Conservation (phyloP, 2,113 vertebrate species). For the Peromyscus polionotus region DNA sequence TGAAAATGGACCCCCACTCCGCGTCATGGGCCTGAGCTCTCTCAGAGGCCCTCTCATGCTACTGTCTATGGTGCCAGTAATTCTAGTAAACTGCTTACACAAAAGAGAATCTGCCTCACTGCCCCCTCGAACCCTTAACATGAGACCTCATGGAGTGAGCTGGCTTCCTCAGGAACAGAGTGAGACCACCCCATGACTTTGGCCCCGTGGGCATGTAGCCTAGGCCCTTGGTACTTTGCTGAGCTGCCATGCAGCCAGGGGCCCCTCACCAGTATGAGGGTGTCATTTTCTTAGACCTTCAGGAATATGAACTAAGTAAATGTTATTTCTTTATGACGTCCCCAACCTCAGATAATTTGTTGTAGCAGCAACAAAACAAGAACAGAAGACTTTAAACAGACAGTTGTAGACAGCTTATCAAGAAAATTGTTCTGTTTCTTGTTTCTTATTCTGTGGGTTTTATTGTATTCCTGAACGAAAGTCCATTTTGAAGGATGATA, state of each 20-base stretch:
- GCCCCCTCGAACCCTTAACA: not conserved
- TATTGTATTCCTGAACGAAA: not conserved
- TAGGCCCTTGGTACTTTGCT: not conserved
- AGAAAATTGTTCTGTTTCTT: not conserved
- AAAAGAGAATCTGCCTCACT: not conserved
- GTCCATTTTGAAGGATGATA: slow-evolving; percentile 38
- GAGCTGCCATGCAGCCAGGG: not conserved
- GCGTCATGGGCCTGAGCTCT: not conserved
- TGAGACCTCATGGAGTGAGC: not conserved
- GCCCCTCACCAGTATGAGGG: not conserved
- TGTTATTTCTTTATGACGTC: not conserved
- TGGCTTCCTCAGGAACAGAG: not conserved
- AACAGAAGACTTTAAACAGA: not conserved
- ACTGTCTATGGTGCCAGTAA: not conserved
- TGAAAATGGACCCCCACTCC: not conserved
- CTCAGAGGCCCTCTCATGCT: no score
- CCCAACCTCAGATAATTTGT: not conserved
- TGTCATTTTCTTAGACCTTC: not conserved
- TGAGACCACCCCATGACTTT: not conserved
- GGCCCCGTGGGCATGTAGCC: no score
- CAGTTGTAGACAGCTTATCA: not conserved
- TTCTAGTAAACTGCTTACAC: not conserved
- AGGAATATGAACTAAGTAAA: not conserved
- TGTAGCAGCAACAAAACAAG: not conserved
- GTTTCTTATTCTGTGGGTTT: not conserved